Evolutionary conservation across 2,888 invertebrate genomes (phyloP), one percentile per base, ranked within the genome.

Genomic region (Brenthis hecate): DNA sequence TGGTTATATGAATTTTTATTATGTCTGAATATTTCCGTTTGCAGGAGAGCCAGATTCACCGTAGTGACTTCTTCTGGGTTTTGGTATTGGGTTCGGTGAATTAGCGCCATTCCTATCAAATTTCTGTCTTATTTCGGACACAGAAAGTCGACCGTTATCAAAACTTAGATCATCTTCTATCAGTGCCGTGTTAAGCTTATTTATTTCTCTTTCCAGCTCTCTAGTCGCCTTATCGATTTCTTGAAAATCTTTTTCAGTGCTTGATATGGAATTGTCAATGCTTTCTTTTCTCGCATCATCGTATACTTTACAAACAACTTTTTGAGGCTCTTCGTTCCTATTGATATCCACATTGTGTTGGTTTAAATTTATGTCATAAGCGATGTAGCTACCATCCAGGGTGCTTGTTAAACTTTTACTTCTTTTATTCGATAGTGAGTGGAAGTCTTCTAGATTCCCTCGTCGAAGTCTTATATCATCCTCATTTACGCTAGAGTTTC

Each of bases 41-140:
- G 78, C 71, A 13, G 88, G 85, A 54, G 87, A 85, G 69, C 78
- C 85, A 11, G 85, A 81, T 64, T 85, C 88, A 51, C 87, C 88
- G 60, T 89, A 86, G 72, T 91, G 88, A 79, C 94, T 93, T 78
- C 94, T 87, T 77, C 94, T 90, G 2, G 94, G 94, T 81, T 94
- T 94, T 78, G 94, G 94, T 82, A 94, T 91, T 3, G 94, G 94
- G 84, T 94, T 93, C 67, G 93, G 93, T 60, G 91, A 89, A n/a
- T 87, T 86, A 56, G 79, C 82, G 61, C 93, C 93, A 43, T 84
- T 91, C 71, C 90, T 92, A 61, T 94, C 93, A 77, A 94, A 94
- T 74, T 92, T 91, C 69, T 88, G 85, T 75, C 93, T 93, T 64
- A 94, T 94, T 69, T 92, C 92, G 13, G 89, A 87, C 19, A 92